phyloP scores from a whole-genome alignment of 2,113 vertebrate genomes.

The Trinectes maculatus region DNA sequence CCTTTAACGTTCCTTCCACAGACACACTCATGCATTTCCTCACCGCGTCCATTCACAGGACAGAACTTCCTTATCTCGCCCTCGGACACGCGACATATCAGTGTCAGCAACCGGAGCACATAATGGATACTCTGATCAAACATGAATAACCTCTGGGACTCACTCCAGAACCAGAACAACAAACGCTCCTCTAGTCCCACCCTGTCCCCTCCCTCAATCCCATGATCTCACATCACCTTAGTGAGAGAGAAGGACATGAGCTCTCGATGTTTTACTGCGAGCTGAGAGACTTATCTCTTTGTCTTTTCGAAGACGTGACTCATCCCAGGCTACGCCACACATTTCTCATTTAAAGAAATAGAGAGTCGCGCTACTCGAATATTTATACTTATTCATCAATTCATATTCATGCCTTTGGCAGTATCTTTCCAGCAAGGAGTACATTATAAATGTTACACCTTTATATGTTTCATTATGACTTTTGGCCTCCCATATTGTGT shows the following conservation, averaged over 20 bases:
- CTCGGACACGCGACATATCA: slow-evolving; percentile 11
- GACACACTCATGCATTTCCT: neutral
- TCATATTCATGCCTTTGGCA: slow-evolving; percentile 46
- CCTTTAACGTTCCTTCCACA: neutral
- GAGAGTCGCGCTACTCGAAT: slow-evolving; percentile 54
- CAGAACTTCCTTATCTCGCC: slow-evolving; percentile 10
- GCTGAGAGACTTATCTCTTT: slow-evolving; percentile 36
- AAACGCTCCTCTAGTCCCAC: slow-evolving; percentile 22
- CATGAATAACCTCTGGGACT: slow-evolving; percentile 35
- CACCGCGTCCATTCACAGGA: slow-evolving; percentile 8
- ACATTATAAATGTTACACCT: slow-evolving; percentile 43
- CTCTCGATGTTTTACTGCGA: slow-evolving; percentile 43
- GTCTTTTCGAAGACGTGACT: slow-evolving; percentile 54
- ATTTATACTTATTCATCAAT: slow-evolving; percentile 65
- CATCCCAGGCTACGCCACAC: slow-evolving; percentile 46
- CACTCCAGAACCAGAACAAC: slow-evolving; percentile 35
- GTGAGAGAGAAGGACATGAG: slow-evolving; percentile 52
- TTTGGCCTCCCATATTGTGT: slow-evolving; percentile 6
- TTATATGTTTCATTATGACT: slow-evolving; percentile 46
- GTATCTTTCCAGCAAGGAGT: slow-evolving; percentile 46
- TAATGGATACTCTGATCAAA: slow-evolving; percentile 53
- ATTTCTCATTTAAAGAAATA: slow-evolving; percentile 62
- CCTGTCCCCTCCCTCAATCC: slow-evolving; percentile 14
- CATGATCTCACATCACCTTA: slow-evolving; percentile 49
- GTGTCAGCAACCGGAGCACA: neutral